Base-by-base conservation (phyloP, 2,113 vertebrate species). In the Acanthisitta chloris region DNA sequence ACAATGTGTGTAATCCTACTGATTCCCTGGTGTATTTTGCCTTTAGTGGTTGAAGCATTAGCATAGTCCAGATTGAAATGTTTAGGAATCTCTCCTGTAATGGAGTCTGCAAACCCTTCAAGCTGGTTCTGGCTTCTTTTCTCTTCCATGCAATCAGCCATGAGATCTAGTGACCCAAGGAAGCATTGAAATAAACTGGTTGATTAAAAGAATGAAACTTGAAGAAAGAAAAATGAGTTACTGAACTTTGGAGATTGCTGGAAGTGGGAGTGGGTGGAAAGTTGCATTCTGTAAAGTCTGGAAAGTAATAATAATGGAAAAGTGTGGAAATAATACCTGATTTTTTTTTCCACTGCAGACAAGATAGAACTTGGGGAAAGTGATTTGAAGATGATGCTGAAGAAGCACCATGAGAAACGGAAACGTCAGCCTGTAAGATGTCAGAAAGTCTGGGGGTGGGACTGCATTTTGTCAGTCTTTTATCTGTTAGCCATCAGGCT, bases 391-490 rank as follows among this genome's bases (percentile, higher is more conserved):
- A 95, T 97, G 78, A 98, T 99, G 99, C 85, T 99, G 79, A 99
- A 97, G 96, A 99, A 98, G 92, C 99, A 99, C 95, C 97, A 98
- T 3, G 99, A 99, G 96, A 99, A 99, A 94, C 98, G 99, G 92
- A 99, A 99, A 96, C 98, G 97, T 19, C 99, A 99, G 11, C 99
- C 99, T 59, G 99, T 99, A 97, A 98, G 99, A 95, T 51, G 55
- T 49, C 29, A 48, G 20, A 40, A 58, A 49, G 11, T 8, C 25
- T 14, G 31, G 11, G 49, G 4, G 2, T 62, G 34, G 70, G 57
- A 33, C 62, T 81, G 25, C 24, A 5, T 55, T 49, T 73, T 34
- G 4, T 25, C n/a, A 15, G 54, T 42, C 31, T 81, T 74, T 69
- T 49, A 1, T 43, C 67, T 73, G 13, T 61, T 65, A 51, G 43